Evolutionary conservation across 1,140 invertebrate genomes (phyloP).

Genomic region (Orius insidiosus): DNA sequence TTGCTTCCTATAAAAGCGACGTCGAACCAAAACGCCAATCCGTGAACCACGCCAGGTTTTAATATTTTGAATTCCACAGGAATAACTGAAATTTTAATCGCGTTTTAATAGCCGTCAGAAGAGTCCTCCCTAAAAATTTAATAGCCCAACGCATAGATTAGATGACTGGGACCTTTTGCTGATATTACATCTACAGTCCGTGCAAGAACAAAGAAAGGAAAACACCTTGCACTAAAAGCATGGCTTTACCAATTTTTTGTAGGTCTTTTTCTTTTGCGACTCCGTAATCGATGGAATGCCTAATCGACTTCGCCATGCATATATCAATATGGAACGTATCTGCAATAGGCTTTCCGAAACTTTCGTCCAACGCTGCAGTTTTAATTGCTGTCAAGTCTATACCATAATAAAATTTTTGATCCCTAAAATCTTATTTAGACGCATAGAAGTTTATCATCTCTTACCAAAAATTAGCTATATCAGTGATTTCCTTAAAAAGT

Average conservation of each 20-base stretch:
- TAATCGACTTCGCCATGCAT: conserved; percentile 85
- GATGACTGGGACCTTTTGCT: too few species aligned
- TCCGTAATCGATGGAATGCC: conserved; percentile 90
- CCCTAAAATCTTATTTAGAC: conserved; percentile 21
- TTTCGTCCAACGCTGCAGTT: conserved; percentile 86
- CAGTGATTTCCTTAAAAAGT: conserved; percentile 94
- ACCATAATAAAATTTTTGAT: conserved; percentile 93
- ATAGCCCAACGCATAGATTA: too few species aligned
- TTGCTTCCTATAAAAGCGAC: conserved; percentile 86
- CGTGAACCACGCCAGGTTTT: conserved; percentile 88
- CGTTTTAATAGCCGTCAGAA: too few species aligned
- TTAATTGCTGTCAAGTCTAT: conserved; percentile 83
- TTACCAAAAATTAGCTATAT: conserved; percentile 91
- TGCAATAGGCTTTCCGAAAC: conserved; percentile 95
- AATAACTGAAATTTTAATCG: conserved; percentile 34
- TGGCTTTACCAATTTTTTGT: conserved; percentile 70
- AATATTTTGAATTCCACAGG: conserved; percentile 84
- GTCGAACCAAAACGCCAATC: conserved; percentile 98
- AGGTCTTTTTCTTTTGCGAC: conserved; percentile 84
- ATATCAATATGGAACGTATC: conserved; percentile 98
- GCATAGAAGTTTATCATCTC: neutral
- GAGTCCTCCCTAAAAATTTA: neutral
- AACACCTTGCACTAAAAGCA: too few species aligned
- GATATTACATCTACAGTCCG: too few species aligned
- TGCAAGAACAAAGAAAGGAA: neutral